Conservation (phyloP, 2,113 vertebrate species). For the Clarias batrachus region DNA sequence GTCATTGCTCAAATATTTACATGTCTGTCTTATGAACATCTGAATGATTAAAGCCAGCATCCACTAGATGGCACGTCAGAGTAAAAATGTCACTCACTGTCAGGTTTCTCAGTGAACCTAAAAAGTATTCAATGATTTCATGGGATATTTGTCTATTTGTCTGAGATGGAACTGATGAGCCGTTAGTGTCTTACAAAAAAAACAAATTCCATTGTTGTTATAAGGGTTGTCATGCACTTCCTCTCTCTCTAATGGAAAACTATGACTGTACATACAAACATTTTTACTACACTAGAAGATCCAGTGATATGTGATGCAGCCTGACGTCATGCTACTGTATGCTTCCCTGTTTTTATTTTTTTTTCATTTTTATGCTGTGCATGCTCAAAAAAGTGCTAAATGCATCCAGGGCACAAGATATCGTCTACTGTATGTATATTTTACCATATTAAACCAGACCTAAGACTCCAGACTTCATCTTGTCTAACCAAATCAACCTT, state of each 20-base stretch:
- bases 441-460: background rate
- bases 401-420: background rate
- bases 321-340: background rate
- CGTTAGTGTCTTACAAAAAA: background rate
- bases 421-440: background rate
- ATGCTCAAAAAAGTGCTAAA: background rate
- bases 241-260: background rate
- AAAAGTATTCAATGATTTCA: background rate
- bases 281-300: background rate
- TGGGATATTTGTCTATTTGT: background rate
- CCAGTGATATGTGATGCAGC: background rate
- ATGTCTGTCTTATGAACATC: background rate
- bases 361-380: background rate
- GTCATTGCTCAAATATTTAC: background rate
- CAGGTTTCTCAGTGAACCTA: background rate
- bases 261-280: too few species aligned
- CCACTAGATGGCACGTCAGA: conserved; percentile 6
- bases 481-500: background rate
- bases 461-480: background rate
- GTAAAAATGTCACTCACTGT: background rate
- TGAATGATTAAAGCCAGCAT: background rate
- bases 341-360: background rate
- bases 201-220: background rate
- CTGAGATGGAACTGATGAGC: background rate
- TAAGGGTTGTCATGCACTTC: background rate